Base-by-base conservation (phyloP, 2,113 vertebrate genomes). In the Lepus americanus region DNA sequence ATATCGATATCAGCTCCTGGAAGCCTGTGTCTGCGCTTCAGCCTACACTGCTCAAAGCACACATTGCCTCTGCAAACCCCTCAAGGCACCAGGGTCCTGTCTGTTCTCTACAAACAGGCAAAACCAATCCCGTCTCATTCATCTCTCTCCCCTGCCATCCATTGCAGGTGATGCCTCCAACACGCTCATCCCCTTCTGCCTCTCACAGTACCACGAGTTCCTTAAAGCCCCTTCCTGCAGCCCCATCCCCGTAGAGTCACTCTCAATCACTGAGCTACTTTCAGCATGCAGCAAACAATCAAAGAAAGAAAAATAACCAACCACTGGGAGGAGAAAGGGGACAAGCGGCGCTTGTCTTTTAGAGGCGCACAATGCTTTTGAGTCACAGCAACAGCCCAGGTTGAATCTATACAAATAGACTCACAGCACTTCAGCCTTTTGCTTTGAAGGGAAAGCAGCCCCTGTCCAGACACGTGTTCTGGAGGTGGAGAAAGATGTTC, bases 271-370 rank as follows among this genome's bases (percentile, higher is more conserved):
- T 25, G 49, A 76, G 61, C 31, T 69, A 87, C 63, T 67, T 77
- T 70, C 27, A 25, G 51, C 19, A 86, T 70, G 69, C 66, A 67
- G 51, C 63, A 36, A 88, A 85, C 72, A 85, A 87, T 83, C 87
- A 82, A 81, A 84, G 73, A 55, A 31, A 76, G 92, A 59, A 69
- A 96, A 95, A 83, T 22, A 85, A 89, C 29, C 76, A n/a, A 86
- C 74, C 51, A 12, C 31, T 9, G 55, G 22, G 55, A 63, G 81
- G 79, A 69, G 27, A 49, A 53, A 51, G 19, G 31, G 63, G 61
- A 44, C 36, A 33, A 4, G 72, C 4, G 36, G 33, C n/a, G 74
- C 80, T 33, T 1, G 55, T 64, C 95, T 79, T 55, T 87, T 29
- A 66, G 49, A 93, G 81, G 49, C 8, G 1, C 5, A 33, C 25